Evolutionary conservation across 2,888 invertebrate genomes (phyloP).

Genomic region (Branchinecta sandiegonensis): DNA sequence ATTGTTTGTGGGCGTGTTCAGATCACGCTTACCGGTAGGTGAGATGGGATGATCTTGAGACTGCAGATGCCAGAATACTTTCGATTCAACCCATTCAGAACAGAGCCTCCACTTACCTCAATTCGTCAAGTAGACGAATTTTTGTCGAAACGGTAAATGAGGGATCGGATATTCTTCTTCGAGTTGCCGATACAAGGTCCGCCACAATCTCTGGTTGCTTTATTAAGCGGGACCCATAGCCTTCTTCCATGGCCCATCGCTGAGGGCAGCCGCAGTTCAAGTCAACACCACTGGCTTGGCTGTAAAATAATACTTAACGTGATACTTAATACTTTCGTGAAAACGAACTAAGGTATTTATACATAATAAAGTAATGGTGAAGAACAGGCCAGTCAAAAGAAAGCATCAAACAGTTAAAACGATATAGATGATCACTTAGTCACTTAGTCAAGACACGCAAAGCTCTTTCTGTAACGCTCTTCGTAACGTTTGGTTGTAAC

Average conservation of each 20-base stretch:
- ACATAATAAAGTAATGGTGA: too few species aligned
- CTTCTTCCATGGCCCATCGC: constrained; percentile 79
- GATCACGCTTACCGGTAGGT: too few species aligned
- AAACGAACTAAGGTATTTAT: too few species aligned
- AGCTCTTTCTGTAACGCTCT: too few species aligned
- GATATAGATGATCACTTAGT: too few species aligned
- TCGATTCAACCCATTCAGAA: too few species aligned
- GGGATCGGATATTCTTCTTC: constrained; percentile 48
- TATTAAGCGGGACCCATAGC: constrained; percentile 70
- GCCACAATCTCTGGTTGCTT: constrained; percentile 65
- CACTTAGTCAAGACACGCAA: too few species aligned
- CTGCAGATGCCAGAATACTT: background rate
- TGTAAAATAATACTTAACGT: constrained; percentile 30
- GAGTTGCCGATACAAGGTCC: constrained; percentile 61
- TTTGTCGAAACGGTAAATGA: constrained; percentile 81
- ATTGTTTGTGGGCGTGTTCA: too few species aligned
- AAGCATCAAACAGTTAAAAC: too few species aligned
- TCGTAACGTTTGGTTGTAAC: too few species aligned
- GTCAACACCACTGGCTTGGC: constrained; percentile 79
- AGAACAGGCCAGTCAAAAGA: too few species aligned
- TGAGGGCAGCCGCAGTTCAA: constrained; percentile 97
- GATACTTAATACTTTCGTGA: constrained; percentile 6
- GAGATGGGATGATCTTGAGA: too few species aligned
- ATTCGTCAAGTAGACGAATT: constrained; percentile 61
- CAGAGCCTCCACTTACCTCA: constrained; percentile 36